A percentile compares a stretch with the other conserved stretches of the same genome.
These are phyloP conservation scores for Calidris pugnax DNA, from an alignment of 2,113 vertebrate species.

Conservation along the genomic window DNA sequence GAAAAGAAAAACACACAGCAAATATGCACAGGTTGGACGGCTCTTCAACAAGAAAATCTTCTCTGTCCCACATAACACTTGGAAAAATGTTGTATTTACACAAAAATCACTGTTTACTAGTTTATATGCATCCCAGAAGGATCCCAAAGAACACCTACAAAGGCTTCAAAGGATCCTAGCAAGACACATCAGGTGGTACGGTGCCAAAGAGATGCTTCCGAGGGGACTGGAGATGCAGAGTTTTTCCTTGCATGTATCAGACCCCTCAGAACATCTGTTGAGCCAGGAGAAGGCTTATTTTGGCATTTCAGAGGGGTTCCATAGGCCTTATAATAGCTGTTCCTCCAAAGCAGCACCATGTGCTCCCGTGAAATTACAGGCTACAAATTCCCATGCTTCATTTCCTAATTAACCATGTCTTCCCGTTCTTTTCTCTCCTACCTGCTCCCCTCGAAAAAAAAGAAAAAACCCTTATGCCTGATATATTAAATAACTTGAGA, in stretches of 20 bases:
- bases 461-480: background rate
- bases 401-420: background rate
- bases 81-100: background rate
- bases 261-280: background rate
- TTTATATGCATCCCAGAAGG: constrained; percentile 23
- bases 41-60: background rate
- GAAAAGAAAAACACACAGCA: background rate
- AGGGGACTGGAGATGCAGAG: background rate
- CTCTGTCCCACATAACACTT: background rate
- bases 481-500: background rate
- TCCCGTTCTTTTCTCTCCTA: background rate
- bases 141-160: background rate
- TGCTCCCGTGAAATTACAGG: background rate
- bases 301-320: background rate
- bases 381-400: background rate
- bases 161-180: background rate
- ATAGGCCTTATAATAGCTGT: background rate
- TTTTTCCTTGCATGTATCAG: background rate
- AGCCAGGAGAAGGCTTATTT: background rate
- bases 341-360: background rate
- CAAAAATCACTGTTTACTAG: background rate
- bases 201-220: background rate
- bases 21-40: accelerated
- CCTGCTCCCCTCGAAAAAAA: background rate
- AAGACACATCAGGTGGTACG: background rate